Evolutionary conservation across 2,888 invertebrate genomes (phyloP).

Genomic region (Metellina segmentata): DNA sequence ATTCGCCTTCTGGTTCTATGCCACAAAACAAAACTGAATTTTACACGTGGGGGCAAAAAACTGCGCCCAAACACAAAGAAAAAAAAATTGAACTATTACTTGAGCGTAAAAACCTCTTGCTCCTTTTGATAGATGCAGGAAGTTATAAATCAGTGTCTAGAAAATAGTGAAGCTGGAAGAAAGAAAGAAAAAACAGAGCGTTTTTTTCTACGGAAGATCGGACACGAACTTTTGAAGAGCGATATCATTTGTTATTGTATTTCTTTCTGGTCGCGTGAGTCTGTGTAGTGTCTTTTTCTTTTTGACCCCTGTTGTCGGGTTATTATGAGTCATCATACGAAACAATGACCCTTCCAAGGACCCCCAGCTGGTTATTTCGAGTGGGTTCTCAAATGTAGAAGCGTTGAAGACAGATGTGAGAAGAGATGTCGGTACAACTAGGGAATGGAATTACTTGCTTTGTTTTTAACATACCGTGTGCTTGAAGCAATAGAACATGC

Average conservation of each 20-base stretch:
- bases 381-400: neutral
- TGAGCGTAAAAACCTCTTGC: constrained; percentile 3
- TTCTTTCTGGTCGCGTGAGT: neutral
- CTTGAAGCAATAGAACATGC: too few relatives aligned
- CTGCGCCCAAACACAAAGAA: neutral
- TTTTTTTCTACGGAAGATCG: neutral
- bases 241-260: neutral
- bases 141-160: constrained; percentile 62
- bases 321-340: neutral
- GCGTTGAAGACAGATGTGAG: neutral
- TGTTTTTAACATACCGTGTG: too few relatives aligned
- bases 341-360: neutral
- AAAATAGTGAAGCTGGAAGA: neutral
- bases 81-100: neutral
- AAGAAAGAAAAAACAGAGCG: constrained; percentile 9
- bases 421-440: neutral
- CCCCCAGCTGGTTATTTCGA: neutral
- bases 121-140: constrained; percentile 48
- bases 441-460: too few relatives aligned
- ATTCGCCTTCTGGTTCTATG: neutral
- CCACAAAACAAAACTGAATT: neutral
- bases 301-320: neutral
- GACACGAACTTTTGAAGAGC: constrained; percentile 26
- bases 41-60: neutral
- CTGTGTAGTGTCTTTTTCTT: neutral